Evolutionary conservation across 35 echinoderm and acorn worm species (phyloP), one percentile per base, ranked within the genome.

Genomic region (Nesometra sesokonis): DNA sequence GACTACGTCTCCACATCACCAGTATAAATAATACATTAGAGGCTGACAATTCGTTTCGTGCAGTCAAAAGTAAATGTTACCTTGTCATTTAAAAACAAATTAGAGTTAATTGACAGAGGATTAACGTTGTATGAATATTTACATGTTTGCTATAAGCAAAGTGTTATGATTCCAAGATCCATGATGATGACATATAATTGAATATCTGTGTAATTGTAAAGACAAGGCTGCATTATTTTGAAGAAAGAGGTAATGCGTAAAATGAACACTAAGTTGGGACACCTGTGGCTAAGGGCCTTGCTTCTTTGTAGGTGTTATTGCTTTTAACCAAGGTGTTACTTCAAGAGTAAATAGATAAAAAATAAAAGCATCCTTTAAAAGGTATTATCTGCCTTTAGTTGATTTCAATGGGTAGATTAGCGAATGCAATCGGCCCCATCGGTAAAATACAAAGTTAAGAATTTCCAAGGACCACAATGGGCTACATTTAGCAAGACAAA

Each of bases 401-500:
- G 80, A 81, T 35, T 38, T 37, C 7, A 83, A 83, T 37, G 34
- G 37, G 81, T 17, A 38, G 81, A 83, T 83, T 83, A 83, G 35
- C 7, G 5, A 39, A 39, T 15, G 33, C 7, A 83, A 35, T 38
- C 17, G 37, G 3, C 15, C 34, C n/a, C n/a, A 13, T 83, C 81
- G 81, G 81, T 83, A 83, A 83, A 83, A 35, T 83, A 83, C 34
- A 83, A 83, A 83, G 81, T 83, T 35, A 27, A 67, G 23, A 34
- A 39, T 38, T 83, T 39, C 34, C 81, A 83, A 37, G 34, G 81
- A 23, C 34, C 34, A 83, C 81, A 83, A 83, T 83, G 35, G 34
- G 23, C 81, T 13, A 83, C 81, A 83, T 83, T 83, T 38, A 83
- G 13, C 32, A 83, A 83, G 81, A 83, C 81, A 83, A 83, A 83